Conservation (phyloP, 1,140 invertebrate genomes). For the Aphis craccivora region DNA sequence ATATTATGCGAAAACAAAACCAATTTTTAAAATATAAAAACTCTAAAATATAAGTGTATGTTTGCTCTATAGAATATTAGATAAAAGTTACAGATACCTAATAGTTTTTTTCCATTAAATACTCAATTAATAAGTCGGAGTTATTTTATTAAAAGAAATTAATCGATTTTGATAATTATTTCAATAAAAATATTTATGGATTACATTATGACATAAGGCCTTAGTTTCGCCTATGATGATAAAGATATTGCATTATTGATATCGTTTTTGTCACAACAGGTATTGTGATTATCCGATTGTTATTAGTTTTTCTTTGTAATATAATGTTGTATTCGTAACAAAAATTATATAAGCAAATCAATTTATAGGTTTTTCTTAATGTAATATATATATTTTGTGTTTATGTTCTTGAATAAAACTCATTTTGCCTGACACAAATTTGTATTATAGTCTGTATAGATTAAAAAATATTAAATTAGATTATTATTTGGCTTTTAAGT, state of each 20-base stretch:
- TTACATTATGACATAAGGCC: background rate
- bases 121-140: background rate
- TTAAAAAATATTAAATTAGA: background rate
- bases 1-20: background rate
- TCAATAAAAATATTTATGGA: background rate
- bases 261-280: conserved; percentile 38
- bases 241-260: conserved; percentile 6
- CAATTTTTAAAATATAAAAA: background rate
- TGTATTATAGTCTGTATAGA: background rate
- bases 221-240: background rate
- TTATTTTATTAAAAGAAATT: background rate
- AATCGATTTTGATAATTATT: background rate
- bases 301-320: background rate
- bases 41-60: no score
- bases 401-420: background rate
- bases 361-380: background rate
- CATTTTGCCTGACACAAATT: background rate
- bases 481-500: background rate
- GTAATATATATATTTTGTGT: background rate
- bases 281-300: conserved; percentile 25
- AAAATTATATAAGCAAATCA: conserved; percentile 8
- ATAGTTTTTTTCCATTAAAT: no score
- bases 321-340: background rate
- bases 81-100: no score
- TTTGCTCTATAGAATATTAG: no score